Conservation (phyloP, 2,797 vertebrate species). For the Brotula barbata region DNA sequence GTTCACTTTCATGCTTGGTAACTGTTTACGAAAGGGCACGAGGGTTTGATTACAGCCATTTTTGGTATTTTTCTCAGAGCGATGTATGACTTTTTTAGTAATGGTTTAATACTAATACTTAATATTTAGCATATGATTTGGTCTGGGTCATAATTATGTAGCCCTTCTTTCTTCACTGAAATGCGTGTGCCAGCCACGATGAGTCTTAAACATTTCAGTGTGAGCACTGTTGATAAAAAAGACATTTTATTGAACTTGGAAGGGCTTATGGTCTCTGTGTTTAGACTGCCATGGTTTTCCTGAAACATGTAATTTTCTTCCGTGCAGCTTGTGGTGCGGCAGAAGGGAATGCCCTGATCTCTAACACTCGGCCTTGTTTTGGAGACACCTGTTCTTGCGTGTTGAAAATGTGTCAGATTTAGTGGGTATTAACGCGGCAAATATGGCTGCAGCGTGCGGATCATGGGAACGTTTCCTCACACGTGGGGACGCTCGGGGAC, state of each 20-base stretch:
- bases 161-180: neutral
- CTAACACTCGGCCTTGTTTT: conserved; percentile 58
- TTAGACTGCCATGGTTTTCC: conserved; percentile 69
- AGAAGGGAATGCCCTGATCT: conserved; percentile 50
- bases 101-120: neutral
- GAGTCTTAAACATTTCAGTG: conserved; percentile 55
- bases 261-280: conserved; percentile 59
- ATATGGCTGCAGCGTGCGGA: conserved; percentile 57
- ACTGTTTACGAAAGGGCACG: no score
- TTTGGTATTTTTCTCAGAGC: no score
- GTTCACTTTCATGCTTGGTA: no score
- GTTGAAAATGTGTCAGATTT: conserved; percentile 62
- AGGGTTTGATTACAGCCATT: no score
- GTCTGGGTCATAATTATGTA: neutral
- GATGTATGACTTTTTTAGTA: no score
- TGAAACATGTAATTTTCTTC: conserved; percentile 70
- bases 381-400: conserved; percentile 73
- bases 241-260: conserved; percentile 5
- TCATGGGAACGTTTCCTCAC: conserved; percentile 64
- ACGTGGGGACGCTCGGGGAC: conserved; percentile 49
- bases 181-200: conserved; percentile 44
- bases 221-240: conserved; percentile 12
- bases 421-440: conserved; percentile 59
- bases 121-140: no score
- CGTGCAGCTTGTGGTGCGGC: conserved; percentile 46